A percentile compares a stretch with the other conserved stretches of the same genome.
phyloP scores from a whole-genome alignment of 1,140 invertebrate genomes.

The Drosophila dunni region DNA sequence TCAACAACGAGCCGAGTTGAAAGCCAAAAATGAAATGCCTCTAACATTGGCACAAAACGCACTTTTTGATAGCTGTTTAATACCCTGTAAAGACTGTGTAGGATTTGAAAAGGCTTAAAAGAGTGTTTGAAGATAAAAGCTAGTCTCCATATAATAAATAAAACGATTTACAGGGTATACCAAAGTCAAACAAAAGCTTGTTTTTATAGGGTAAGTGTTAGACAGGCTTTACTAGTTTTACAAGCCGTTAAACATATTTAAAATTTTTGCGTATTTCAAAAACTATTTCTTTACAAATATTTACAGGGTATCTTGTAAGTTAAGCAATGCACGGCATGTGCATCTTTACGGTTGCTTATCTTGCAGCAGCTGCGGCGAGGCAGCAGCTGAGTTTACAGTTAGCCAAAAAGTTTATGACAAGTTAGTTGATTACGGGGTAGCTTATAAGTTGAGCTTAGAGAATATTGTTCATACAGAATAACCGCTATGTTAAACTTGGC shows the following conservation, averaged over 20 bases:
- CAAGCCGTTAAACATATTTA: too few species aligned
- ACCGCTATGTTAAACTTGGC: too few species aligned
- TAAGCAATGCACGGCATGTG: background rate
- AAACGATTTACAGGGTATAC: background rate
- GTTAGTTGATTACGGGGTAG: background rate
- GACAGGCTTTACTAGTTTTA: background rate
- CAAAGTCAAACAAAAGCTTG: background rate
- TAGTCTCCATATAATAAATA: too few species aligned
- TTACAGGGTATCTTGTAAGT: background rate
- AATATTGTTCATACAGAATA: background rate
- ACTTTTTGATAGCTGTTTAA: conserved; percentile 23
- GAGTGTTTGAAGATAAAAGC: too few species aligned
- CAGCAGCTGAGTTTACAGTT: too few species aligned
- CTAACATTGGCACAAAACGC: conserved; percentile 27
- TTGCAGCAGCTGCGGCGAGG: too few species aligned
- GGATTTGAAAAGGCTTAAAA: background rate
- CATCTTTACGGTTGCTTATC: too few species aligned
- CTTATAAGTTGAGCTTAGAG: background rate
- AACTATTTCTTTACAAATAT: too few species aligned
- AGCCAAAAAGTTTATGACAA: background rate
- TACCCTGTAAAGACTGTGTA: conserved; percentile 12
- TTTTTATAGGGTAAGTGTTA: background rate
- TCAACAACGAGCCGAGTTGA: conserved; percentile 26
- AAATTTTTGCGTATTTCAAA: too few species aligned
- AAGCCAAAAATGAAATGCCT: conserved; percentile 36